Percentiles rank a stretch among this genome's conserved stretches.
Evolutionary conservation across 2,797 vertebrate species (phyloP).

Genomic region (Anas bahamensis): DNA sequence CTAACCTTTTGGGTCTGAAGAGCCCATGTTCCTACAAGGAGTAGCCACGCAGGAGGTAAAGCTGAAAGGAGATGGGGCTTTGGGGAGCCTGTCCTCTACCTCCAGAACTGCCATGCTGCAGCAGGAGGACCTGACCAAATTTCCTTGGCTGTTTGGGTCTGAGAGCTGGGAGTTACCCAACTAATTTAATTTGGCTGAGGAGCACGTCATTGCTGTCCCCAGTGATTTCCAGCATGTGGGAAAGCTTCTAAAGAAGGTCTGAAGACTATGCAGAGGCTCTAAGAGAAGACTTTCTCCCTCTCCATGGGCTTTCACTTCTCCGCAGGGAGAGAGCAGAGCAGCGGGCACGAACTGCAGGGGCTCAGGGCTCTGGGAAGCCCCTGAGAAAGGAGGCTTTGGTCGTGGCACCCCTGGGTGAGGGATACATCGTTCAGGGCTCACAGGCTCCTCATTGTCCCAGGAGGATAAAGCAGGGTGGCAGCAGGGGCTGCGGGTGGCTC

Average conservation of each 20-base stretch:
- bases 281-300: not conserved
- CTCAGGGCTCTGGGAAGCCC: slow-evolving; percentile 16
- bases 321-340: not conserved
- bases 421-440: not conserved
- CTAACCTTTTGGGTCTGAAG: not conserved
- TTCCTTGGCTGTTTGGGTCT: not conserved
- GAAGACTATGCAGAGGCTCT: not conserved
- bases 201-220: not conserved
- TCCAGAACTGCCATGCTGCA: not conserved
- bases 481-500: not conserved
- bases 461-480: not conserved
- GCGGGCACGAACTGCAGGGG: not conserved
- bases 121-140: not conserved
- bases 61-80: not conserved
- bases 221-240: rapidly evolving
- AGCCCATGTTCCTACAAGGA: not conserved
- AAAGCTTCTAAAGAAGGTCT: not conserved
- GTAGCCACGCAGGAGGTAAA: not conserved
- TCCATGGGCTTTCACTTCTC: slow-evolving; percentile 4
- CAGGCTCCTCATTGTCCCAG: not conserved
- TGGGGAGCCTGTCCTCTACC: not conserved
- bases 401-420: not conserved
- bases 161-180: not conserved
- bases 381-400: slow-evolving; percentile 19
- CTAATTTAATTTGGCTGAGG: not conserved